Base-by-base conservation (phyloP, 1,140 invertebrate species). In the Drosophila repletoides region DNA sequence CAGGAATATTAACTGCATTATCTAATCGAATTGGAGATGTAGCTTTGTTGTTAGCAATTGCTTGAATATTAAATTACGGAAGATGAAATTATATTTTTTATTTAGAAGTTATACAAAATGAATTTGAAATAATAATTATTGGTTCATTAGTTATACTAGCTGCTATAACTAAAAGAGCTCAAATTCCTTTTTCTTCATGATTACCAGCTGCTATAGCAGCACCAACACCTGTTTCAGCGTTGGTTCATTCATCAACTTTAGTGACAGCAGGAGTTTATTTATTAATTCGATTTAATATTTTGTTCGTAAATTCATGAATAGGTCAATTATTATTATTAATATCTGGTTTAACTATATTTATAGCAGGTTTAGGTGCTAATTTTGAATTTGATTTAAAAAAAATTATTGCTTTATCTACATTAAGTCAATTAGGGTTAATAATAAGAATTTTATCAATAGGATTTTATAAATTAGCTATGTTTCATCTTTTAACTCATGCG, bases 241-340 rank as follows among this genome's bases (percentile, higher is more conserved):
- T 95, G 91, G 93, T 95, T 88, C 93, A 95, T 92, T 95, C 94
- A 67, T 95, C 94, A 21, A 95, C 94, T 64, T 92, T 95, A 79
- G 94, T 95, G 0, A 95, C 94, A 24, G 93, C 93, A 0, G 94
- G 94, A 0, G 91, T 95, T 65, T 95, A 94, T 93, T 91, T 95
- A 90, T 81, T 95, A 90, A 93, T 95, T 92, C 93, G 92, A 4
- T 93, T 93, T 92, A 91, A 91, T 91, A 59, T 73, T 75, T 61
- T 91, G 58, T 88, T 92, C 66, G 53, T 31, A 59, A 41, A 71
- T 71, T 76, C 61, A 31, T 72, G 56, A 70, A 68, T 84, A 79
- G 76, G 75, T 41, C 75, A 88, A 31, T 69, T 87, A 63, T 83
- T 91, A 88, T 91, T 92, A 75, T 91, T 91, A 88, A 80, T 92